Base-by-base conservation (phyloP, 2,113 vertebrate species). In the Tor tambroides region DNA sequence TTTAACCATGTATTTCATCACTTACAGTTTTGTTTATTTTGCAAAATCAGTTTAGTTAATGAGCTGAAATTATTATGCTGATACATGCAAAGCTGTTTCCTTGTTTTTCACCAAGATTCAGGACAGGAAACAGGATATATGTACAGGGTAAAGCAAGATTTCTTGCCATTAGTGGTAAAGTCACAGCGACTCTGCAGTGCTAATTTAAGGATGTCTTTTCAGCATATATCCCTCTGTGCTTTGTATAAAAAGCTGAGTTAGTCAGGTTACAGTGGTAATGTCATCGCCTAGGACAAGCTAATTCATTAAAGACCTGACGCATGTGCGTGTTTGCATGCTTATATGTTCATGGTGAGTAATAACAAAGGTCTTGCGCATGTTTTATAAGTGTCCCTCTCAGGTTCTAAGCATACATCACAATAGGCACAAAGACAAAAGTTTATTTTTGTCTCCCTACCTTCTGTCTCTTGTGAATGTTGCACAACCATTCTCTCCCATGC, bases 331-430 rank as follows among this genome's bases (percentile, higher is more conserved):
- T 59, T 63, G 54, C 63, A 21, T 78, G 77, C 59, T 74, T 77
- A 26, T 89, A 65, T 79, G 28, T 83, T 49, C 51, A 6, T 81
- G 26, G 51, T 81, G 71, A 87, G 2, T 86, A 84, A 89, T 83
- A 76, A 56, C 54, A 46, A 32, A 38, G 67, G 51, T 76, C 76
- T 85, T 74, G 65, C 59, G 69, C 76, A 85, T 90, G 86, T 88
- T 90, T 87, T 91, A 85, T 94, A 95, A 94, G 93, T 94, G 93
- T 92, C 84, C 90, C 93, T 91, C 88, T 32, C 90, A 94, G 77
- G 77, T 78, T 28, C 67, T 89, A 90, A 91, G 65, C 89, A 91
- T 90, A 90, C 88, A 84, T 92, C 90, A 89, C 89, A 88, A 63
- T 86, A 80, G 84, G 87, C 83, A 89, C 86, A 89, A 78, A 21